These are phyloP conservation scores for Ariopsis seemanni DNA, from an alignment of 2,113 vertebrate species.

Conservation along the genomic window DNA sequence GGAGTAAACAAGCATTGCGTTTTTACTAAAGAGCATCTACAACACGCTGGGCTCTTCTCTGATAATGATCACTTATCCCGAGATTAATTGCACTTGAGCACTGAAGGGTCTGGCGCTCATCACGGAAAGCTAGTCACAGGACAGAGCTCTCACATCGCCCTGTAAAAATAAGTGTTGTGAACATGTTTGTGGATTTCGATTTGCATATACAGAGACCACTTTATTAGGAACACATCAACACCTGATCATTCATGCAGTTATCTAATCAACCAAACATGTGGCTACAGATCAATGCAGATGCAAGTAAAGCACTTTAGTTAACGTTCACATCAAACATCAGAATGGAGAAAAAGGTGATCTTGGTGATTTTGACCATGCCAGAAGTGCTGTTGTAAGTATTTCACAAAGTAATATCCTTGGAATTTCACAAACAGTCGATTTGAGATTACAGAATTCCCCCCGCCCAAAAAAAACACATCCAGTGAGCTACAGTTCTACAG, in stretches of 20 bases:
- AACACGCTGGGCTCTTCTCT: slow-evolving; percentile 22
- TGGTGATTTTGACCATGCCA: background rate
- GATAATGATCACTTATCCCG: slow-evolving; percentile 33
- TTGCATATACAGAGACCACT: background rate
- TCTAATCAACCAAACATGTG: background rate
- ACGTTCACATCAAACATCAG: background rate
- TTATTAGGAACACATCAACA: background rate
- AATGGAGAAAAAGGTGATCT: background rate
- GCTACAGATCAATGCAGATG: background rate
- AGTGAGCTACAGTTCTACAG: background rate
- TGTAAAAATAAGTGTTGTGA: slow-evolving; percentile 6
- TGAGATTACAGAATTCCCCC: background rate
- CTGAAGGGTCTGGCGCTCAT: background rate
- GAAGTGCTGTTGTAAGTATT: background rate
- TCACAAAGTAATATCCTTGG: background rate
- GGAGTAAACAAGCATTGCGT: slow-evolving; percentile 31
- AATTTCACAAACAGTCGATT: background rate
- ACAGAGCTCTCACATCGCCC: background rate
- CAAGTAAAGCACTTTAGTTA: background rate
- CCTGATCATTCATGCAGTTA: background rate
- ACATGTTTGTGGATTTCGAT: background rate
- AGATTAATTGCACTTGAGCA: slow-evolving; percentile 40
- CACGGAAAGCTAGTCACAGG: slow-evolving; percentile 7
- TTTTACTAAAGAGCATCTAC: slow-evolving; percentile 32
- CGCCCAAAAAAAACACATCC: background rate